These are phyloP conservation scores for Pterobdella sp. DNA, from an alignment of 2,888 invertebrate species.

Conservation along the genomic window DNA sequence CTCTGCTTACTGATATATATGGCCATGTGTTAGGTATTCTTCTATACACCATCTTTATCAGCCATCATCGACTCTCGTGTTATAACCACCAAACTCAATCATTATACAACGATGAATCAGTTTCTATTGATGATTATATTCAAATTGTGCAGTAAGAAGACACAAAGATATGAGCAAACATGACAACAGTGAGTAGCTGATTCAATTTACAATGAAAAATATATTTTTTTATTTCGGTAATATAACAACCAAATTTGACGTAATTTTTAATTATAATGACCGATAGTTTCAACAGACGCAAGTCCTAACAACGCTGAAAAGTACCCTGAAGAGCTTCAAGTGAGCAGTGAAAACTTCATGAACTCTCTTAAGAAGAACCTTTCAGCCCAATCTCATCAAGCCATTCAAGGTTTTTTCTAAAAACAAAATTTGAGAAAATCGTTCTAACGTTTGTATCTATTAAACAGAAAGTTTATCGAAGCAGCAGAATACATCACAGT, in stretches of 20 bases:
- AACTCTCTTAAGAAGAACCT: not conserved
- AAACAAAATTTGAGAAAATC: not conserved
- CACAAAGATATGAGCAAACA: not conserved
- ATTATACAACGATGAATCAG: no score
- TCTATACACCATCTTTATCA: not conserved
- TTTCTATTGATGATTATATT: no score
- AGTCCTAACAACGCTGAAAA: not conserved
- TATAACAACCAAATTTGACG: no score
- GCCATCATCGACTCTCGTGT: not conserved
- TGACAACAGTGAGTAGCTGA: not conserved
- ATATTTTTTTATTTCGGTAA: no score
- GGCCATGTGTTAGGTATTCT: not conserved
- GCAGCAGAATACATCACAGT: no score
- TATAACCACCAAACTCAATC: not conserved
- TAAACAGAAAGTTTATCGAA: no score
- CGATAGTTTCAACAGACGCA: not conserved
- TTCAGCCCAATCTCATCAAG: not conserved
- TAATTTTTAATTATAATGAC: no score
- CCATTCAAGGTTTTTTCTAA: not conserved
- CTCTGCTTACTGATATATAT: not conserved
- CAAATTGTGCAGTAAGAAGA: no score
- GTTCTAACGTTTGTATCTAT: not conserved
- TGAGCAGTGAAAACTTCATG: slow-evolving; percentile 6
- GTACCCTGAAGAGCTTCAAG: not conserved
- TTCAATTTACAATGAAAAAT: no score